These are phyloP conservation scores for Melanaphis sacchari DNA, from an alignment of 1,140 invertebrate genomes.

Conservation along the genomic window DNA sequence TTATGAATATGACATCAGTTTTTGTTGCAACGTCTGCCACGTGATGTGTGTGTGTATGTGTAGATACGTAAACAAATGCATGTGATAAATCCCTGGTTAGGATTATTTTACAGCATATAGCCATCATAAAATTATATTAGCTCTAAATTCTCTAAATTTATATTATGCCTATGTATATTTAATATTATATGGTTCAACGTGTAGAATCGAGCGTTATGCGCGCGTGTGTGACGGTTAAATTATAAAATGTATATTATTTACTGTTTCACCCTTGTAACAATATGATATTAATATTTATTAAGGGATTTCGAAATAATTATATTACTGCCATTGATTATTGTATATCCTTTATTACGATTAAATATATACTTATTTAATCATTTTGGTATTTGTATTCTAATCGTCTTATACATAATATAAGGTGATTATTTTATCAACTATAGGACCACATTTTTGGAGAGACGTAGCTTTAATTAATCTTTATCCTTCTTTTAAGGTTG, in stretches of 20 bases:
- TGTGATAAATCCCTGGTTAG: not conserved
- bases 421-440: not conserved
- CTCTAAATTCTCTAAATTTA: no score
- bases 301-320: not conserved
- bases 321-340: not conserved
- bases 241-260: not conserved
- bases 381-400: not conserved
- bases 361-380: not conserved
- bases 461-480: not conserved
- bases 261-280: not conserved
- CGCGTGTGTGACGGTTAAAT: not conserved
- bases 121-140: not conserved
- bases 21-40: not conserved
- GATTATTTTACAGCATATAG: not conserved
- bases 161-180: no score
- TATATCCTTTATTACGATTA: not conserved
- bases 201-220: not conserved
- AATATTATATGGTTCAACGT: not conserved
- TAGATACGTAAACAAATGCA: not conserved
- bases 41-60: not conserved
- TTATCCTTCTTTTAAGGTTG: not conserved
- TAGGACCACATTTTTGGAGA: not conserved
- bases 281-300: not conserved
- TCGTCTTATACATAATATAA: no score
- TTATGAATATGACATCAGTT: slow-evolving; percentile 33